Evolutionary conservation across 64 coral and sea anemone genomes (phyloP).

Genomic region (Pocillopora damicornis): DNA sequence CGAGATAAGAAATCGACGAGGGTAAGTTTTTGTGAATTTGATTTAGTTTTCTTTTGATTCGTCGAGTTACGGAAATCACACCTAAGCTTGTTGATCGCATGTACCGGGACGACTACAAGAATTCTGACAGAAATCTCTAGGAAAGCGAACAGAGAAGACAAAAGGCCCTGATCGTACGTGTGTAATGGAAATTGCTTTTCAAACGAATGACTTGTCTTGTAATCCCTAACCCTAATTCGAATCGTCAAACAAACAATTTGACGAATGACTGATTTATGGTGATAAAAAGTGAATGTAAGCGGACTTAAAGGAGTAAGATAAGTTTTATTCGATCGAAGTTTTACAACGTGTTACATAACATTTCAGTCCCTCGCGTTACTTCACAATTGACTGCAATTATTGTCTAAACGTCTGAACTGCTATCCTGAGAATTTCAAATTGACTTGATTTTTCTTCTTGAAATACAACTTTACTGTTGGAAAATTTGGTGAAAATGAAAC

Average conservation of each 20-base stretch:
- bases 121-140: not conserved
- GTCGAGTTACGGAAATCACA: not conserved
- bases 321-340: not conserved
- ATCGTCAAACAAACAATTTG: not conserved
- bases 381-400: not conserved
- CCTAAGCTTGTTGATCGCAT: not conserved
- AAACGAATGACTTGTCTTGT: not conserved
- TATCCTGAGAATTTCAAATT: not conserved
- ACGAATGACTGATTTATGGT: not conserved
- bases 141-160: not conserved
- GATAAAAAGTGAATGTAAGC: not conserved
- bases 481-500: not conserved
- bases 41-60: not conserved
- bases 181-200: not conserved
- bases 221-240: not conserved
- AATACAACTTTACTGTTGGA: not conserved
- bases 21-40: not conserved
- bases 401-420: not conserved
- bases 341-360: not conserved
- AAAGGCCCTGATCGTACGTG: not conserved
- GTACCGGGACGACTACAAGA: not conserved
- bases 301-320: not conserved
- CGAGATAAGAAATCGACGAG: not conserved
- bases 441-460: not conserved
- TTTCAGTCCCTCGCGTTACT: not conserved